Evolutionary conservation across 2,888 invertebrate genomes (phyloP).

Genomic region (Exephanes ischioxanthus): DNA sequence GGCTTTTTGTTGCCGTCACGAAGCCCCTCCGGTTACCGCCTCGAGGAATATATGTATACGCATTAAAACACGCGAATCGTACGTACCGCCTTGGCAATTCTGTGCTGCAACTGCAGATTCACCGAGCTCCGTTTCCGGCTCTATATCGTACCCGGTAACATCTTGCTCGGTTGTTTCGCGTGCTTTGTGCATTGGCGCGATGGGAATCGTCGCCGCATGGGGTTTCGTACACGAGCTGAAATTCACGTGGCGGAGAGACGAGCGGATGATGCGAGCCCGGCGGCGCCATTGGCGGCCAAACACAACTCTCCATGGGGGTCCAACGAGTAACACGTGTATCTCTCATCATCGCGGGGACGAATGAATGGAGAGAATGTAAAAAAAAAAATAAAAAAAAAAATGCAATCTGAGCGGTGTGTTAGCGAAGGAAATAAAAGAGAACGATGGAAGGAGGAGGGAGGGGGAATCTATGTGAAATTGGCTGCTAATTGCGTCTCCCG

Average conservation of each 20-base stretch:
- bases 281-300: constrained; percentile 48
- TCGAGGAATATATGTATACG: not conserved
- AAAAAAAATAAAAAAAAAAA: constrained; percentile 24
- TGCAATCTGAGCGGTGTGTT: constrained; percentile 23
- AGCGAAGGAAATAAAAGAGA: constrained; percentile 37
- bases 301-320: constrained; percentile 61
- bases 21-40: not conserved
- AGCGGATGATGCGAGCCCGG: not conserved
- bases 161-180: constrained; percentile 48
- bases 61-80: not conserved
- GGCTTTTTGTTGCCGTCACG: no score
- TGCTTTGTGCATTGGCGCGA: constrained; percentile 37
- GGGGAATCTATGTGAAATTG: constrained; percentile 71
- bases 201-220: constrained; percentile 7
- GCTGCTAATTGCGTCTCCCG: constrained; percentile 77
- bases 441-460: constrained; percentile 10
- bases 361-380: constrained; percentile 54
- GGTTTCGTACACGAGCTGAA: not conserved
- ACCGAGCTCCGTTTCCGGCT: constrained; percentile 35
- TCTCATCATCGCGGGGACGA: constrained; percentile 62
- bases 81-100: constrained; percentile 18
- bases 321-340: constrained; percentile 67
- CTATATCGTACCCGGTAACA: constrained; percentile 48
- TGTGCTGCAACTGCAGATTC: constrained; percentile 24
- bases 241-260: not conserved